Base-by-base conservation (phyloP, 2,888 invertebrate species). In the Gari tellinella region DNA sequence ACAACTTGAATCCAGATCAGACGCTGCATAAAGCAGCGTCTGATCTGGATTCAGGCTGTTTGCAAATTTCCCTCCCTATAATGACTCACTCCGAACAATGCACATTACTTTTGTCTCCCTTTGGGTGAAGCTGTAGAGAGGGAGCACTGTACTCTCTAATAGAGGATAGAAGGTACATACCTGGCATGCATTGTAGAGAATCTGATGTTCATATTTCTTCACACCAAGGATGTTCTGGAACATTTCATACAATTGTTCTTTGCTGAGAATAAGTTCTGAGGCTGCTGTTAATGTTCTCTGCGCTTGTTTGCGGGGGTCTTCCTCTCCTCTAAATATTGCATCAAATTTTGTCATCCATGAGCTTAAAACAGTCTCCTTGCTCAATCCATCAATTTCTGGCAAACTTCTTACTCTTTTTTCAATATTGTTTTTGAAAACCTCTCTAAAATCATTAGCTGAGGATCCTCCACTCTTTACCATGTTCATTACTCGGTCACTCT, bases 191-290 rank as follows among this genome's bases (percentile, higher is more conserved):
- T 99, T 99, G 94, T 97, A 99, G 73, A 99, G 94, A 88, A 99
- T 95, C 93, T 99, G 99, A 93, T 99, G 99, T 93, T 99, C 99
- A 92, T 99, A 99, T 93, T 99, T 99, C 94, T 99, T 99, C 62
- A 99, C 97, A 62, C 96, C 96, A 75, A 99, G 94, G 85, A 99
- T 98, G 93, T 99, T 99, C 93, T 99, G 99, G 93, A 99, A 99
- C 98, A 99, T 99, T 92, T 99, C 99, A 93, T 98, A 99, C 14
- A 99, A 95, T 92, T 99, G 99, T 91, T 99, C 99, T 93, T 99
- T 99, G 87, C 98, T 97, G 84, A 99, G 94, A 90, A 99, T 97
- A 86, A 97, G 94, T 92, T 99, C 99, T 61, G 92, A 91, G 52
- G 92, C 90, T 79, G 92, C 90, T 61, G 91, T 89, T 51, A 90